Percentiles rank a stretch among this genome's conserved stretches.
These are phyloP conservation scores for Sinhomidia bicolor DNA, from an alignment of 2,888 invertebrate species.

Conservation along the genomic window DNA sequence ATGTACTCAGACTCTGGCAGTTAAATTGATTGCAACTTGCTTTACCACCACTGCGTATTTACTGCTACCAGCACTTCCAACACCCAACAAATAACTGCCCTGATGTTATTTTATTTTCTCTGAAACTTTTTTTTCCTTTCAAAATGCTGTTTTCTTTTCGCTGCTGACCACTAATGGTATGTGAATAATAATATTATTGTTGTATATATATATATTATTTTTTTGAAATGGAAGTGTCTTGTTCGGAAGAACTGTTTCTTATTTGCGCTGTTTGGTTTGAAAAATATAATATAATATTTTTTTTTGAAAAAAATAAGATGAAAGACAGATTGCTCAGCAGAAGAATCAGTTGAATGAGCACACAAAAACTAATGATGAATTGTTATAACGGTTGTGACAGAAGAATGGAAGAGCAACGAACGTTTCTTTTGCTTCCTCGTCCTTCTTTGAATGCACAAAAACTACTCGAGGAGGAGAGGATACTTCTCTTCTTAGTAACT, in stretches of 20 bases:
- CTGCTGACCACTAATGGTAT: slow-evolving; percentile 1
- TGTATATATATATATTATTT: not conserved
- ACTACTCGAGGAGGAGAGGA: slow-evolving; percentile 39
- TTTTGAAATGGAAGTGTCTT: slow-evolving; percentile 16
- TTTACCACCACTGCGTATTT: not conserved
- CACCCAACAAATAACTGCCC: slow-evolving; percentile 24
- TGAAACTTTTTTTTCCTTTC: not conserved
- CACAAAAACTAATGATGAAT: slow-evolving; percentile 67
- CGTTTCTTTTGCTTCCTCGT: slow-evolving; percentile 60
- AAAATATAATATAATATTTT: not conserved
- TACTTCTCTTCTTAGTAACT: too few species aligned
- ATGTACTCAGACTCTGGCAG: slow-evolving; percentile 16
- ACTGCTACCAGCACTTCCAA: not conserved
- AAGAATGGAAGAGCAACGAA: slow-evolving; percentile 67
- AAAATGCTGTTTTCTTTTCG: not conserved
- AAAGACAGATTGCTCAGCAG: slow-evolving; percentile 64
- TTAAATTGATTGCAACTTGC: slow-evolving; percentile 32
- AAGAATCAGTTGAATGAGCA: slow-evolving; percentile 42
- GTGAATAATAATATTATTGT: slow-evolving; percentile 1
- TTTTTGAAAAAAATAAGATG: slow-evolving; percentile 43
- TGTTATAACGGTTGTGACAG: slow-evolving; percentile 69
- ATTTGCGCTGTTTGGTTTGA: slow-evolving; percentile 8
- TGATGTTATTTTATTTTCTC: not conserved
- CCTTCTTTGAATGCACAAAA: slow-evolving; percentile 51
- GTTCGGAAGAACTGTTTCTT: slow-evolving; percentile 40